Conservation (phyloP, 2,113 vertebrate species). For the Progne subis region DNA sequence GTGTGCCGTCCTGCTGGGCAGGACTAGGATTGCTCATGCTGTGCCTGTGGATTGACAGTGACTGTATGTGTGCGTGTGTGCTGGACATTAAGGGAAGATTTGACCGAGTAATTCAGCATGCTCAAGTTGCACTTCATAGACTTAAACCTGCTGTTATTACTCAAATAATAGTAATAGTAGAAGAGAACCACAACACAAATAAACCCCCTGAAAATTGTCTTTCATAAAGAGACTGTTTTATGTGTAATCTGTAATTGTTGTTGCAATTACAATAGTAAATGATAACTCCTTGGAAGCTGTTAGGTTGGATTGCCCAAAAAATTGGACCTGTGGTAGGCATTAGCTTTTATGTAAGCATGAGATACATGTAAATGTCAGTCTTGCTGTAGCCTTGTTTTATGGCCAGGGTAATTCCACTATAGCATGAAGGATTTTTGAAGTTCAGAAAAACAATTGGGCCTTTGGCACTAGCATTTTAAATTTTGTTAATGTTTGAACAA, state of each 20-base stretch:
- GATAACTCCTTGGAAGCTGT: background rate
- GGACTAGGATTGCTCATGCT: background rate
- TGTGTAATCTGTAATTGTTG: background rate
- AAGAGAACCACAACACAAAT: background rate
- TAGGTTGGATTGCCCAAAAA: background rate
- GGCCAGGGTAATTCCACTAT: background rate
- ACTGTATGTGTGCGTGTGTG: background rate
- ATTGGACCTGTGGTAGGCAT: background rate
- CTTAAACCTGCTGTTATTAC: background rate
- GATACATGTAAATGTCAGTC: background rate
- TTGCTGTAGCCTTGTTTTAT: background rate
- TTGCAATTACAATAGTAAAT: background rate
- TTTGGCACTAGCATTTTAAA: background rate
- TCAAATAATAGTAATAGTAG: accelerated
- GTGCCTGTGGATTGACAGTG: background rate
- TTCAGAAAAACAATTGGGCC: background rate
- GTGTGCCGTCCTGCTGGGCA: background rate
- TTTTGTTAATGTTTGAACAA: background rate
- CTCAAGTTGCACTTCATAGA: background rate
- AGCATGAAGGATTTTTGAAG: background rate
- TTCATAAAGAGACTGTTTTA: background rate
- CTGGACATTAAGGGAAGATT: background rate
- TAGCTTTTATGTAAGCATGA: background rate
- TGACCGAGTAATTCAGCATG: background rate
- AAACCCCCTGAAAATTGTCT: background rate